Percentiles rank a stretch among this genome's conserved stretches.
Conservation (phyloP, 2,888 invertebrate species). For the Temnothorax ravouxi region DNA sequence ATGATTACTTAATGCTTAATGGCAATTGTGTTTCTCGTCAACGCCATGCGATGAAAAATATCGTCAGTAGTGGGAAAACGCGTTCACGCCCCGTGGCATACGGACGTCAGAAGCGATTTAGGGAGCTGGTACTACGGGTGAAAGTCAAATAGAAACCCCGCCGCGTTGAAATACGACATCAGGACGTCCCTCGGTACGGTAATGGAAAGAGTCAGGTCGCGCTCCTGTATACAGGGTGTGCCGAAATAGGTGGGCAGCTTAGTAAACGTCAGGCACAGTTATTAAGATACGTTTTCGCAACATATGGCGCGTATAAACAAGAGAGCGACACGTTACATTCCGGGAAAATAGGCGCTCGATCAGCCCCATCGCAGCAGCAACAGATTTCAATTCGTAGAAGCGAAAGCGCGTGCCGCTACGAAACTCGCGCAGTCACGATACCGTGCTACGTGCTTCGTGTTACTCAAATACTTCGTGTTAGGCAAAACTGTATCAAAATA, state of each 20-base stretch:
- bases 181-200: conserved; percentile 69
- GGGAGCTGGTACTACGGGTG: conserved; percentile 68
- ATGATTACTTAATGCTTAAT: conserved; percentile 62
- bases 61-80: conserved; percentile 60
- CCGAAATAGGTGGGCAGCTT: conserved; percentile 8
- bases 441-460: conserved; percentile 6
- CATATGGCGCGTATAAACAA: conserved; percentile 13
- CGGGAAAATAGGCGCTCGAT: conserved; percentile 13
- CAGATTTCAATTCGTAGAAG: conserved; percentile 42
- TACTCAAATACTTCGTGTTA: conserved; percentile 4
- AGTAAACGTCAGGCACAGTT: conserved; percentile 27
- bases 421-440: conserved; percentile 33
- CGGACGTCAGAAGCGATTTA: conserved; percentile 78
- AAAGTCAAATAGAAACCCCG: conserved; percentile 80
- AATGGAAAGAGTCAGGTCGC: conserved; percentile 66
- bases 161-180: conserved; percentile 76
- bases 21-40: conserved; percentile 53
- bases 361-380: background rate
- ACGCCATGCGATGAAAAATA: conserved; percentile 66
- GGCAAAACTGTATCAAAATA: conserved; percentile 29
- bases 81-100: conserved; percentile 78
- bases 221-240: conserved; percentile 60
- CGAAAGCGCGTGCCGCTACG: conserved; percentile 20
- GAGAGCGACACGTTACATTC: background rate
- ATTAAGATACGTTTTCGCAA: conserved; percentile 28